Percentiles rank a stretch among this genome's conserved stretches.
These are phyloP conservation scores for Halichoerus grypus DNA, from an alignment of 2,113 vertebrate genomes.

Conservation along the genomic window DNA sequence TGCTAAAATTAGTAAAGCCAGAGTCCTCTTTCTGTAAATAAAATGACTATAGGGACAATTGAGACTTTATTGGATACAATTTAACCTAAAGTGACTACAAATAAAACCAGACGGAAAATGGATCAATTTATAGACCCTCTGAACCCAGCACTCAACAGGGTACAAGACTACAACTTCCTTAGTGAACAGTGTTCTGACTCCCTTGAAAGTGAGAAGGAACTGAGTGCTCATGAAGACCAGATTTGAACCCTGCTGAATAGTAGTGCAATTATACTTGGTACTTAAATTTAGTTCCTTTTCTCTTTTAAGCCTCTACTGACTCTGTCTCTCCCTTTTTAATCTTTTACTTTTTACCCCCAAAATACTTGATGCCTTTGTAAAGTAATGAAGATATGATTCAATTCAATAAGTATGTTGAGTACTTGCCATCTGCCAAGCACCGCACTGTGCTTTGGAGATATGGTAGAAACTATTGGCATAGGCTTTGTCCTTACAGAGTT, in stretches of 20 bases:
- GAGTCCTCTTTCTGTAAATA: conserved; percentile 60
- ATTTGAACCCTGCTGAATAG: not conserved
- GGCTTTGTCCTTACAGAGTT: not conserved
- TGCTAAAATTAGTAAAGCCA: conserved; percentile 54
- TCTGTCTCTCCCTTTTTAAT: not conserved
- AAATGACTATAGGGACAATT: not conserved
- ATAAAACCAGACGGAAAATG: not conserved
- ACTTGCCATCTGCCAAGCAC: not conserved
- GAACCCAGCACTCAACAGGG: not conserved
- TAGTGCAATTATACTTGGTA: not conserved
- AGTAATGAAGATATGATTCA: not conserved
- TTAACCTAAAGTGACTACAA: not conserved
- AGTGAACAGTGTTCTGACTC: not conserved
- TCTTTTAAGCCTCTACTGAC: not conserved
- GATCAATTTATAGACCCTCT: not conserved
- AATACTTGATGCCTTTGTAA: not conserved
- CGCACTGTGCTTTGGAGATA: not conserved
- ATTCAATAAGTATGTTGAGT: not conserved
- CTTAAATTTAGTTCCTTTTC: not conserved
- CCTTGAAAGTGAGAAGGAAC: not conserved
- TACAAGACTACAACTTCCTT: not conserved
- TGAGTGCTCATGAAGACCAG: not conserved
- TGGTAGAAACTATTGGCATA: not conserved
- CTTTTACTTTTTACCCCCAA: not conserved
- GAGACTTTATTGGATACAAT: conserved; percentile 42